Base-by-base conservation (phyloP, 2,113 vertebrate genomes). In the Nothoprocta perdicaria region DNA sequence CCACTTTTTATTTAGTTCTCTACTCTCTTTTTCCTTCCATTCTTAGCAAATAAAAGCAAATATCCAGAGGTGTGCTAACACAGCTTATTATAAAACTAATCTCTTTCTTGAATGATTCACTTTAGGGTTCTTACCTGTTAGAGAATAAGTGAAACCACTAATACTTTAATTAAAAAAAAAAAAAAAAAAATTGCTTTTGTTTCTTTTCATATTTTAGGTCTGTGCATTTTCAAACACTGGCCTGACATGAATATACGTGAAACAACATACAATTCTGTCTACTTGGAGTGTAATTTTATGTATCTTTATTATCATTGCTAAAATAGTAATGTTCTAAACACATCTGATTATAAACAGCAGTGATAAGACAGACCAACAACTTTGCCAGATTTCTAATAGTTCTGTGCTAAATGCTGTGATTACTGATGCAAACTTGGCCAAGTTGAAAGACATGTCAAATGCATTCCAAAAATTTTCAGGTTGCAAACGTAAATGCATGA, bases 311-410 rank as follows among this genome's bases (percentile, higher is more conserved):
- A 50, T 67, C n/a, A 48, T 16, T 68, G 40, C 14, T 75, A 63
- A 22, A 10, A 52, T 3, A 65, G 8, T 12, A 74, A 46, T 4
- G 4, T 74, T 89, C 9, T 0, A n/a, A 0, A 31, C 11, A 63
- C 1, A 45, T 83, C 12, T 14, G 11, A 6, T 40, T 65, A 43
- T n/a, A 60, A 84, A 72, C 29, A 68, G 5, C 29, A 68, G 5
- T 50, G 33, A 1, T 46, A 88, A 46, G 31, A 68, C 6, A 8
- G 31, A 10, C 10, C 68, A 52, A 1, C 2, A 55, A 10, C 14
- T 46, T 68, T 68, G 40, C 43, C 66, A 68, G 45, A 46, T n/a
- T 68, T 23, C 31, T 68, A 68, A 21, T 23, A 31, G 41, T 23
- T 22, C 22, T 48, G 11, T 19, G 21, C 48, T 43, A 66, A 40